Conservation (phyloP, 2,888 invertebrate genomes). For the Polyommatus iphigenia region DNA sequence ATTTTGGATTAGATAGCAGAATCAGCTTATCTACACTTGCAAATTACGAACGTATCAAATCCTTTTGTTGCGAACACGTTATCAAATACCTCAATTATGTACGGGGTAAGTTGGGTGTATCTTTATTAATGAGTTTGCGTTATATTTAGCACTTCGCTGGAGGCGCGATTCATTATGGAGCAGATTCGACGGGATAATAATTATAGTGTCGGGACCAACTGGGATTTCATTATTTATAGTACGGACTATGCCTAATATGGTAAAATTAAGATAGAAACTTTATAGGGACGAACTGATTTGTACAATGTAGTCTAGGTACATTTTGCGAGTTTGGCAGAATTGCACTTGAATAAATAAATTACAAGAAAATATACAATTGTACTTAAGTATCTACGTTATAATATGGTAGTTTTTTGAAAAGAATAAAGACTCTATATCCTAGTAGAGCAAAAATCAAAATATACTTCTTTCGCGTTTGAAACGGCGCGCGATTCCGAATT, state of each 20-base stretch:
- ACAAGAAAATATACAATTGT: too few relatives aligned
- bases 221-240: constrained; percentile 2
- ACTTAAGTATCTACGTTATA: too few relatives aligned
- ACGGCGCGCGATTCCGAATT: background rate
- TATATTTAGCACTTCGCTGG: constrained; percentile 29
- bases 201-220: constrained; percentile 28
- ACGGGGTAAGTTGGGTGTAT: background rate
- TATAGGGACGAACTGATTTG: background rate
- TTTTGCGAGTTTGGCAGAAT: too few relatives aligned
- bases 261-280: background rate
- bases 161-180: constrained; percentile 27
- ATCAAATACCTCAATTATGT: background rate
- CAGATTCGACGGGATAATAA: constrained; percentile 26
- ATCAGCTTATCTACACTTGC: background rate
- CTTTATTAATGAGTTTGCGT: constrained; percentile 24
- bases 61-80: background rate
- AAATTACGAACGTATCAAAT: background rate
- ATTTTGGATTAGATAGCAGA: too few relatives aligned
- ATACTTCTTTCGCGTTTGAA: background rate
- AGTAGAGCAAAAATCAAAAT: too few relatives aligned
- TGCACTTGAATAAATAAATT: too few relatives aligned
- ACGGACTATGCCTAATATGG: constrained; percentile 17
- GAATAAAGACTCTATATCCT: too few relatives aligned
- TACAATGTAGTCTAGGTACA: too few relatives aligned
- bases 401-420: too few relatives aligned